Conservation (phyloP, 2,113 vertebrate species). For the Malaclemys terrapin region DNA sequence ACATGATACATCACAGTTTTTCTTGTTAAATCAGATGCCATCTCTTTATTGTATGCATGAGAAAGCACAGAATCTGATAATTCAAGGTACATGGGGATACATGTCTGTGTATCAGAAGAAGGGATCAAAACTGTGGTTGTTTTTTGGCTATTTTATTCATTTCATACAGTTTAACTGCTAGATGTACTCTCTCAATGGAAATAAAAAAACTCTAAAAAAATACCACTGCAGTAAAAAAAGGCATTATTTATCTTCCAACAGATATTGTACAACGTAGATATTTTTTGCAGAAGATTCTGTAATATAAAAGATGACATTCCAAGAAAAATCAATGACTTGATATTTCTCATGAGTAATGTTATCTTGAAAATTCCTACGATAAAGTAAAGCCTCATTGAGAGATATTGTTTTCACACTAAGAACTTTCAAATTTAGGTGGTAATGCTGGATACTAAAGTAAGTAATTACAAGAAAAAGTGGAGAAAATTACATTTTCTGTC, state of each 20-base stretch:
- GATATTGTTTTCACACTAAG: neutral
- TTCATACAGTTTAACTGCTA: neutral
- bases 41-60: neutral
- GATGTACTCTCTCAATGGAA: neutral
- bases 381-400: slow-evolving; percentile 15
- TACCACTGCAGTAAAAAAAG: neutral
- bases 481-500: neutral
- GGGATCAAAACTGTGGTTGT: neutral
- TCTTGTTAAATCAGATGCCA: neutral
- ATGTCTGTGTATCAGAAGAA: neutral
- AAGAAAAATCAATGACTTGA: slow-evolving; percentile 35
- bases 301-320: slow-evolving; percentile 9
- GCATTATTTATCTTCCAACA: slow-evolving; percentile 24
- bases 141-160: neutral
- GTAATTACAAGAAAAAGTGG: neutral
- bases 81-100: neutral
- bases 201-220: neutral
- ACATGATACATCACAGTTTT: neutral
- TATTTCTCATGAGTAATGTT: slow-evolving; percentile 15
- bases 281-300: slow-evolving; percentile 8
- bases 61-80: neutral
- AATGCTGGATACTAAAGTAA: neutral
- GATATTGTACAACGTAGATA: slow-evolving; percentile 1
- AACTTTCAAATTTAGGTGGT: neutral
- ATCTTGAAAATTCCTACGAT: neutral